phyloP scores from a whole-genome alignment of 2,113 vertebrate genomes.

The Serilophus lunatus region DNA sequence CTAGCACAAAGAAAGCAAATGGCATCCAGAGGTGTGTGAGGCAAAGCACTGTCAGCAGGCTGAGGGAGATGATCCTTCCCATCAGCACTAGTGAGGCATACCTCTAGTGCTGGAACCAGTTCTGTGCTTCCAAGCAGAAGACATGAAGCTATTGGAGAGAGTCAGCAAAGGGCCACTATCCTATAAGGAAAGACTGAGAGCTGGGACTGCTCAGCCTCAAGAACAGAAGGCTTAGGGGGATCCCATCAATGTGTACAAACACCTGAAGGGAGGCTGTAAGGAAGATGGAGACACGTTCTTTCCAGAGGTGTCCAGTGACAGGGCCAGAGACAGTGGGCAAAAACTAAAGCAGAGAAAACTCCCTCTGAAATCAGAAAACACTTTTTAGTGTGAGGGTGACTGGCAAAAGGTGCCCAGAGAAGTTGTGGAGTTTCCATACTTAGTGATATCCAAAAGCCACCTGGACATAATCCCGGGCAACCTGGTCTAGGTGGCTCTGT shows the following conservation, averaged over 20 bases:
- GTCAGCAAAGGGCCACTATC: not conserved
- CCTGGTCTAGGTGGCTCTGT: not conserved
- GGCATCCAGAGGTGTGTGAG: not conserved
- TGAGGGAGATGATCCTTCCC: not conserved
- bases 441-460: not conserved
- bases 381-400: not conserved
- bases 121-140: not conserved
- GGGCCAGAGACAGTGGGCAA: not conserved
- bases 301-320: not conserved
- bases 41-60: not conserved
- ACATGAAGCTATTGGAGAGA: not conserved
- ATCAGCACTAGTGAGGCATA: not conserved
- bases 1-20: not conserved
- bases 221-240: not conserved
- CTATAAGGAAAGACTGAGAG: not conserved
- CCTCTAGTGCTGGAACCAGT: not conserved
- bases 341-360: not conserved
- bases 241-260: not conserved
- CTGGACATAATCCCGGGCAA: not conserved
- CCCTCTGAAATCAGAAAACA: not conserved
- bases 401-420: not conserved
- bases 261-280: not conserved
- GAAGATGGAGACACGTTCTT: not conserved
- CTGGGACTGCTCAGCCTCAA: not conserved
- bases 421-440: not conserved